Conservation (phyloP, 1,140 invertebrate genomes). For the Andricus grossulariae region DNA sequence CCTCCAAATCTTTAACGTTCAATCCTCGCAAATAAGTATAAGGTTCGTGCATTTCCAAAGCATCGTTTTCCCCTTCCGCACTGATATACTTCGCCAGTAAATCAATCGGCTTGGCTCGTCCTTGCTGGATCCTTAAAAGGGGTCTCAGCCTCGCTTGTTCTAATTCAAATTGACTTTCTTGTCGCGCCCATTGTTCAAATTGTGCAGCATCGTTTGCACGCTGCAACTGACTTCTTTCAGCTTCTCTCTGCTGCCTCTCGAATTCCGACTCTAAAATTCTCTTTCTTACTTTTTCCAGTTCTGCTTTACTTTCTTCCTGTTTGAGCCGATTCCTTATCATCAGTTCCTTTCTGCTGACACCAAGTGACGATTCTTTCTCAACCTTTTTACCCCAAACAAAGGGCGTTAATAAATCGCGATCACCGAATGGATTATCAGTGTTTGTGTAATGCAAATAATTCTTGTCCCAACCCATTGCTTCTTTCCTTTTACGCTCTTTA, state of each 20-base stretch:
- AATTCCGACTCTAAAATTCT: conserved; percentile 91
- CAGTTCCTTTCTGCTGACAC: conserved; percentile 87
- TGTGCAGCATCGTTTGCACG: conserved; percentile 96
- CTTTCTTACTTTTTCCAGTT: conserved; percentile 95
- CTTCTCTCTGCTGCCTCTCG: conserved; percentile 92
- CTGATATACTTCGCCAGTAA: conserved; percentile 97
- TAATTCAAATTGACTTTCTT: conserved; percentile 95
- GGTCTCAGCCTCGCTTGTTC: conserved; percentile 93
- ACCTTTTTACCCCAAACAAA: conserved; percentile 99
- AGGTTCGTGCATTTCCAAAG: conserved; percentile 98
- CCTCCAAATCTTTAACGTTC: conserved; percentile 95
- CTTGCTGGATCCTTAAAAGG: conserved; percentile 96
- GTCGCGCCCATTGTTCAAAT: conserved; percentile 94
- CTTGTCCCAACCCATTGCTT: conserved; percentile 97
- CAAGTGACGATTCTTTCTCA: conserved; percentile 93
- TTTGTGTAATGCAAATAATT: conserved; percentile 98
- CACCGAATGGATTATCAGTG: conserved; percentile 98
- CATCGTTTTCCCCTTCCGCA: conserved; percentile 92
- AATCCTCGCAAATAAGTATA: conserved; percentile 97
- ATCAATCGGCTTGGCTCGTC: conserved; percentile 98
- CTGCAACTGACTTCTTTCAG: conserved; percentile 91
- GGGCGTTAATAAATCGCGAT: conserved; percentile 92
- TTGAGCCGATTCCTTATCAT: conserved; percentile 91
- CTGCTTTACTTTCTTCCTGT: conserved; percentile 92
- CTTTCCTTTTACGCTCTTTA: conserved; percentile 91